Conservation (phyloP, 2,113 vertebrate species). For the Dryoscopus gambensis region DNA sequence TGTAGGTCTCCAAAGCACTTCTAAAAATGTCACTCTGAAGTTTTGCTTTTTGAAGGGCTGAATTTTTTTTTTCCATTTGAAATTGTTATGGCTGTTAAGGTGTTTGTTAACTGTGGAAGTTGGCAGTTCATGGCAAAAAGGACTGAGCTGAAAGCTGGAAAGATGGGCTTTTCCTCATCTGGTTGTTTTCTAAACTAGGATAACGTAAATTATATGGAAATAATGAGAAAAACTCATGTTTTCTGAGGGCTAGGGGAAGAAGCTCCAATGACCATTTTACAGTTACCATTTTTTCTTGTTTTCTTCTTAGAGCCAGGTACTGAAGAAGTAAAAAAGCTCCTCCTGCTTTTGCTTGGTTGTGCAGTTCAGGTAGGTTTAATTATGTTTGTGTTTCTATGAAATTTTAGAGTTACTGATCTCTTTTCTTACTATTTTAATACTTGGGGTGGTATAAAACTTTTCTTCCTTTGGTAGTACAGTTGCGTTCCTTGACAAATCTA, state of each 20-base stretch:
- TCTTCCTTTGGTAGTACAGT: not conserved
- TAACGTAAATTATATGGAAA: not conserved
- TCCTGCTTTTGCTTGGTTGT: slow-evolving; percentile 93
- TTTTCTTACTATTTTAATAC: not conserved
- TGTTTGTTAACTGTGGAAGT: not conserved
- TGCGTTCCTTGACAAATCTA: not conserved
- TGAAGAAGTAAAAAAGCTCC: slow-evolving; percentile 91
- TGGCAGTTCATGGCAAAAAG: not conserved
- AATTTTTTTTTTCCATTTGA: not conserved
- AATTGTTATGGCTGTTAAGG: not conserved
- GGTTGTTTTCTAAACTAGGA: not conserved
- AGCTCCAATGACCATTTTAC: not conserved
- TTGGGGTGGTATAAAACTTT: not conserved
- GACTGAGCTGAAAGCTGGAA: not conserved
- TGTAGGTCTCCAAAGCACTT: not conserved
- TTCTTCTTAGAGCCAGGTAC: slow-evolving; percentile 86
- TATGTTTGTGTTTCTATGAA: not conserved
- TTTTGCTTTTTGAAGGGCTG: not conserved
- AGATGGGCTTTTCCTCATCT: not conserved
- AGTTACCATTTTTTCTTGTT: not conserved
- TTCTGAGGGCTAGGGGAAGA: not conserved
- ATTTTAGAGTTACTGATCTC: not conserved
- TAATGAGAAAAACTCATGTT: not conserved
- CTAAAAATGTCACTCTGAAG: not conserved
- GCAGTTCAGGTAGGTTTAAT: slow-evolving; percentile 89